Conservation (phyloP, 2,113 vertebrate genomes). For the Ptyas mucosa region DNA sequence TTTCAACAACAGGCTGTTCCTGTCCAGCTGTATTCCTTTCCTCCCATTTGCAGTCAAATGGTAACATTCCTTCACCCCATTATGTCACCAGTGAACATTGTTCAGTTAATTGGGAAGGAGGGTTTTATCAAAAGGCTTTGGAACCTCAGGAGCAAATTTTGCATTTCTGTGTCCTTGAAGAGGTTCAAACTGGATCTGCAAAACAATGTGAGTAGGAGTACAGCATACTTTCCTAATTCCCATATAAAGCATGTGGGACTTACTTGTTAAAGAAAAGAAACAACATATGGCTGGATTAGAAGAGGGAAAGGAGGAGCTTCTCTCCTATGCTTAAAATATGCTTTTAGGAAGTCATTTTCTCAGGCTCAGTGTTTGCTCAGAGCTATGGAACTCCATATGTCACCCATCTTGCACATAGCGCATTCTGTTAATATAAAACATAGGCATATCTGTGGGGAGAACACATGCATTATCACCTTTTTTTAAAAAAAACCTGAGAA, state of each 20-base stretch:
- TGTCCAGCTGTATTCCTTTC: constrained; percentile 19
- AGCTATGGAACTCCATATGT: not conserved
- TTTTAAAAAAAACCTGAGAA: not conserved
- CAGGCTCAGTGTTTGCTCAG: not conserved
- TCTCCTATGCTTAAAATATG: not conserved
- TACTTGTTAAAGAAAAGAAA: not conserved
- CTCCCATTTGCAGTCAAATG: constrained; percentile 1
- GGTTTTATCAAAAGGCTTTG: not conserved
- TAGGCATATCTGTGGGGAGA: not conserved
- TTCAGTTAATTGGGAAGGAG: constrained; percentile 10
- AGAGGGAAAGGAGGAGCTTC: not conserved
- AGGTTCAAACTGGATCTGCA: not conserved
- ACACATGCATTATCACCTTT: not conserved
- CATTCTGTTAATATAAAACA: not conserved
- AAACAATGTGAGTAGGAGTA: not conserved
- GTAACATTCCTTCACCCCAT: not conserved
- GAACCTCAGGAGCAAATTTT: not conserved
- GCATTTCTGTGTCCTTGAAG: not conserved
- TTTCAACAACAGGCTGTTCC: constrained; percentile 10
- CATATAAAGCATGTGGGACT: not conserved
- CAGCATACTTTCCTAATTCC: not conserved
- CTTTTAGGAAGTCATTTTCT: not conserved
- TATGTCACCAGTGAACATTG: constrained; percentile 2
- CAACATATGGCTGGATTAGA: not conserved
- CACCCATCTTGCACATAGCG: not conserved